Evolutionary conservation across 2,797 vertebrate species (phyloP).

Genomic region (Chelon auratus): DNA sequence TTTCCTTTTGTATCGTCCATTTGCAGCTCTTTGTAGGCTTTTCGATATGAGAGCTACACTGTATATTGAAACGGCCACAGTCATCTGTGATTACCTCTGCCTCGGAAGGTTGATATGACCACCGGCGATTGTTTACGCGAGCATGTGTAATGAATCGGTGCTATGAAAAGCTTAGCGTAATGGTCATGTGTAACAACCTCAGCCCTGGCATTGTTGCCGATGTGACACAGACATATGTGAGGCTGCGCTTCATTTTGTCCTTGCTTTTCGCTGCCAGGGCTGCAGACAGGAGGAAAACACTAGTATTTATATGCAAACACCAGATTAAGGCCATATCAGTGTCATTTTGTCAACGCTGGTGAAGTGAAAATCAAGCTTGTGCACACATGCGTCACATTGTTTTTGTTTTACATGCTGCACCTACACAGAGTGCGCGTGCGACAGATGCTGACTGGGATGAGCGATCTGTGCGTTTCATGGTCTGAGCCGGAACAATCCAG

Average conservation of each 20-base stretch:
- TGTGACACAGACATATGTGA: slow-evolving; percentile 10
- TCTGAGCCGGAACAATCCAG: slow-evolving; percentile 25
- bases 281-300: background rate
- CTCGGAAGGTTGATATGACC: slow-evolving; percentile 20
- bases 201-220: background rate
- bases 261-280: background rate
- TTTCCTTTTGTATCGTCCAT: background rate
- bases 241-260: background rate
- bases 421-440: background rate
- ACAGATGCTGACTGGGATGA: slow-evolving; percentile 14
- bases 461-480: slow-evolving; percentile 34
- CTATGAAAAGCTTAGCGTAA: slow-evolving; percentile 18
- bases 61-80: slow-evolving; percentile 11
- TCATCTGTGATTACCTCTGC: slow-evolving; percentile 31
- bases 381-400: slow-evolving; percentile 1
- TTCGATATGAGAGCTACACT: slow-evolving; percentile 17
- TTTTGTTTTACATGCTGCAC: slow-evolving; percentile 12
- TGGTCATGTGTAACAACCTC: background rate
- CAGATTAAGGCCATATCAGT: slow-evolving; percentile 1
- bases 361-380: background rate
- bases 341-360: background rate
- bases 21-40: slow-evolving; percentile 20
- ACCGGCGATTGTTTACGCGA: slow-evolving; percentile 29
- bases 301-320: slow-evolving; percentile 17
- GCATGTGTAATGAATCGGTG: slow-evolving; percentile 26